These are phyloP conservation scores for Synanceia verrucosa DNA, from an alignment of 2,797 vertebrate species.

Conservation along the genomic window DNA sequence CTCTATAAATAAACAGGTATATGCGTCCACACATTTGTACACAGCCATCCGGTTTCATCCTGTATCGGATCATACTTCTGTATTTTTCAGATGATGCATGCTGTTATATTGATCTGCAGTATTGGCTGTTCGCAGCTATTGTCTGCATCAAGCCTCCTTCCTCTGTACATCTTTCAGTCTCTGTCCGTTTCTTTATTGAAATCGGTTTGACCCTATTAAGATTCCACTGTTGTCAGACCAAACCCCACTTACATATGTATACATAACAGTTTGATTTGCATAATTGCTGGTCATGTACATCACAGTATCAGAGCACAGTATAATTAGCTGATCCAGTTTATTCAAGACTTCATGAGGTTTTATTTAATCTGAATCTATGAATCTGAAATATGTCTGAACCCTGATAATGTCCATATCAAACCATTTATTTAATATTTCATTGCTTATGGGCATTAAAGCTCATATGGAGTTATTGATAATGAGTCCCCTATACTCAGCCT, in stretches of 20 bases:
- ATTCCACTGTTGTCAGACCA: conserved; percentile 6
- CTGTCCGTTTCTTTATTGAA: conserved; percentile 17
- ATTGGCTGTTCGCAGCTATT: conserved; percentile 9
- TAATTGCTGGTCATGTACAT: conserved; percentile 27
- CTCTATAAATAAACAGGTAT: conserved; percentile 44
- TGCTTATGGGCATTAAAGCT: neutral
- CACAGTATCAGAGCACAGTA: conserved; percentile 9
- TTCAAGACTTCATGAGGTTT: conserved; percentile 2
- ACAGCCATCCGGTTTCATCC: neutral
- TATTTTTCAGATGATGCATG: conserved; percentile 2
- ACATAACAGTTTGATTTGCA: conserved; percentile 28
- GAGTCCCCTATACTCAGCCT: neutral
- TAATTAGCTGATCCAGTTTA: conserved; percentile 24
- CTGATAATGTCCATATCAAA: neutral
- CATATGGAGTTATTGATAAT: neutral
- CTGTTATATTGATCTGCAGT: conserved; percentile 26
- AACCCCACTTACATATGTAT: conserved; percentile 14
- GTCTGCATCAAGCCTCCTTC: neutral
- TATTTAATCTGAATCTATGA: neutral
- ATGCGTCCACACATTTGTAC: conserved; percentile 8
- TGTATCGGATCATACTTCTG: neutral
- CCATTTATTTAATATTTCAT: neutral
- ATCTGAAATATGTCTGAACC: neutral
- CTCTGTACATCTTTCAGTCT: neutral
- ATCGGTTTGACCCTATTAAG: conserved; percentile 50